A percentile compares a stretch with the other conserved stretches of the same genome.
Conservation (phyloP, 2,888 invertebrate genomes). For the Hyalella azteca region DNA sequence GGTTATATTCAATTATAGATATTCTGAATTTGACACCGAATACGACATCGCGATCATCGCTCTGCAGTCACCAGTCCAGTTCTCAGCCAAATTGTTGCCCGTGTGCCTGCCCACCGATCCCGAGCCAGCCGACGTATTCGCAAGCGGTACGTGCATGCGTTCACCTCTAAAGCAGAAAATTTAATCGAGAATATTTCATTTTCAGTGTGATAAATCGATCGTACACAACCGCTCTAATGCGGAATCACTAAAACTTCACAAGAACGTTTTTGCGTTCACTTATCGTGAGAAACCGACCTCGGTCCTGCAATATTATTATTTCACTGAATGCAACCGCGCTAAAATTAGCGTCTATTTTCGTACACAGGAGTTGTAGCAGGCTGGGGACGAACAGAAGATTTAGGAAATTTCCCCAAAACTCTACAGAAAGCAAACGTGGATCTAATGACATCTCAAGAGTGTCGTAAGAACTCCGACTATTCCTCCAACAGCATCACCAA, state of each 20-base stretch:
- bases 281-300: too few relatives aligned
- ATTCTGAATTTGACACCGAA: neutral
- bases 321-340: too few relatives aligned
- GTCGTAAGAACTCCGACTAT: conserved; percentile 31
- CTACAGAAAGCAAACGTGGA: conserved; percentile 38
- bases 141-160: neutral
- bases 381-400: conserved; percentile 37
- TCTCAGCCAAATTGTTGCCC: conserved; percentile 38
- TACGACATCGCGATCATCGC: conserved; percentile 44
- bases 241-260: too few relatives aligned
- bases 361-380: conserved; percentile 43
- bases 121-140: conserved; percentile 8
- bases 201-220: too few relatives aligned
- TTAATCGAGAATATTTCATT: too few relatives aligned
- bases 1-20: too few relatives aligned
- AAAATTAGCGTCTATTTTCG: neutral
- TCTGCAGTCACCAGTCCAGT: neutral
- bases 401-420: neutral
- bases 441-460: conserved; percentile 33
- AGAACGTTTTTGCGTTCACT: too few relatives aligned
- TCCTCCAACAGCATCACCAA: neutral
- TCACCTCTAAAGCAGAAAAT: too few relatives aligned
- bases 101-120: conserved; percentile 34
- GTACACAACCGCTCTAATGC: too few relatives aligned
- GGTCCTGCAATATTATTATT: too few relatives aligned